Base-by-base conservation (phyloP, 2,113 vertebrate genomes). In the Anolis sagrei region DNA sequence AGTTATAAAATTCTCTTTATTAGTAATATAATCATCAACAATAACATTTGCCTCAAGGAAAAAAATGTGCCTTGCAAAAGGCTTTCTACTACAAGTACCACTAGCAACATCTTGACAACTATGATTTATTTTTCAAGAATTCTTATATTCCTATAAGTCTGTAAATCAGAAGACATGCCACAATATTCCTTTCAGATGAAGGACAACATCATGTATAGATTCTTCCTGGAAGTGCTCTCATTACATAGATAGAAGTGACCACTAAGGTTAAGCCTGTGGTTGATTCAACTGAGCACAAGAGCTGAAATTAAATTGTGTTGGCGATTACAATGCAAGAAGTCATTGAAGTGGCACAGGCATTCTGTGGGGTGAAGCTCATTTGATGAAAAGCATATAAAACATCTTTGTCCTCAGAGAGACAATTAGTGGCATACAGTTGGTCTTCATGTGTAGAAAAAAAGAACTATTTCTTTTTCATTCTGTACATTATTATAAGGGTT, bases 301-400 rank as follows among this genome's bases (percentile, higher is more conserved):
- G 48, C n/a, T 4, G 2, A 5, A 18, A 81, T 81, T 69, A 70
- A 81, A 32, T 81, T 32, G 44, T 13, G 25, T 23, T 36, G 44
- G 48, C 68, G 64, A 68, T 84, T 77, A 77, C 48, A 77, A 68
- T 84, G 74, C 44, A 77, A 84, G 74, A 34, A 76, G 32, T 44
- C 19, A 54, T 76, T 34, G 29, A 48, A 77, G 48, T 77, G 13
- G 21, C 75, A 77, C 23, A 32, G 14, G 44, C 13, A 32, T 14
- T 76, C 39, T 21, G 29, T 66, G 64, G 48, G n/a, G 7, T 19
- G 34, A 84, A 51, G 76, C 25, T 51, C 19, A 64, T 81, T 69
- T 81, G 64, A 81, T 66, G 49, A 62, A 25, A 76, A 68, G 44
- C 32, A 68, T 51, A 51, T 75, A 8, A 82, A 86, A 6, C 1